A percentile compares a stretch with the other conserved stretches of the same genome.
Conservation (phyloP, 2,797 vertebrate genomes). For the Petrocephalus sullivani region DNA sequence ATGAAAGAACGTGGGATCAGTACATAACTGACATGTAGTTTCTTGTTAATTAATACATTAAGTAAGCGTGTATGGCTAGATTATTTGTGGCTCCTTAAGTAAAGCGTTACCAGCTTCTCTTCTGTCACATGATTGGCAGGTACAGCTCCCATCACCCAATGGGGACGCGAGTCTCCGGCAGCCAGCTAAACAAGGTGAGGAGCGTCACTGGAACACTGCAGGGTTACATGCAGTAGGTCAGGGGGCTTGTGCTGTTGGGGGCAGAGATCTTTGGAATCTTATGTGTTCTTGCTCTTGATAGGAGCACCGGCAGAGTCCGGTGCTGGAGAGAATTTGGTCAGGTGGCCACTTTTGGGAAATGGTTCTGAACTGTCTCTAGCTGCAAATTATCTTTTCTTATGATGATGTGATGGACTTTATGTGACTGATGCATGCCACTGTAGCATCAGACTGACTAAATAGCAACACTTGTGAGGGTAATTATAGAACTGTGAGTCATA, state of each 20-base stretch:
- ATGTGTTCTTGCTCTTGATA: too few species aligned
- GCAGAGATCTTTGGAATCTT: too few species aligned
- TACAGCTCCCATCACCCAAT: conserved; percentile 66
- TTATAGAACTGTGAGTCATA: not conserved
- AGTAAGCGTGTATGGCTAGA: too few species aligned
- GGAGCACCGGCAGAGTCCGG: not conserved
- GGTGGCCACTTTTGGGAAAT: not conserved
- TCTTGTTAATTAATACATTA: too few species aligned
- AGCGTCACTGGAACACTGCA: not conserved
- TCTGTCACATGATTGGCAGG: conserved; percentile 49
- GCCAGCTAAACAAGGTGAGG: conserved; percentile 64
- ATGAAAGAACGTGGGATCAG: too few species aligned
- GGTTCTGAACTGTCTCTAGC: not conserved
- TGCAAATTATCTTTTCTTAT: not conserved
- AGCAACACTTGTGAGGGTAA: not conserved
- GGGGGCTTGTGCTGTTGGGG: not conserved
- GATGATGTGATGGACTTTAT: not conserved
- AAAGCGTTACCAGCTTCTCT: too few species aligned
- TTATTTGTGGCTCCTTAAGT: too few species aligned
- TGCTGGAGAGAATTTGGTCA: not conserved
- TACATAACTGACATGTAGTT: too few species aligned
- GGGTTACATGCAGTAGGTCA: conserved; percentile 16
- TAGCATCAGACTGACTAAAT: not conserved
- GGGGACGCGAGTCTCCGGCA: conserved; percentile 64
- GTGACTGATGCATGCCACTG: not conserved